Conservation (phyloP, 2,797 vertebrate genomes). For the Pipistrellus pipistrellus region DNA sequence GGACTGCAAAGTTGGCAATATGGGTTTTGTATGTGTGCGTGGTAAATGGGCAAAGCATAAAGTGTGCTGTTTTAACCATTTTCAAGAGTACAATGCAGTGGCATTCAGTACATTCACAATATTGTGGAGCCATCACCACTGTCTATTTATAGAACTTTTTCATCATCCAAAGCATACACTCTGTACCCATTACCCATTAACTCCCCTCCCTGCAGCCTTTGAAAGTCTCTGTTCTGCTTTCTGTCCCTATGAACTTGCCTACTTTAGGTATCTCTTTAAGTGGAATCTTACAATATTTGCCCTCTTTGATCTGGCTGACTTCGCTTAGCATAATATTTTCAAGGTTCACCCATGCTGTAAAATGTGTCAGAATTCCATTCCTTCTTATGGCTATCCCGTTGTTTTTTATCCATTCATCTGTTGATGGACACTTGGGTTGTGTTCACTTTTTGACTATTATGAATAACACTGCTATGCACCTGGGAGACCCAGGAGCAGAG, state of each 20-base stretch:
- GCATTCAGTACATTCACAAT: not conserved
- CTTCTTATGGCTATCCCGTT: not conserved
- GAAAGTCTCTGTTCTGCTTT: not conserved
- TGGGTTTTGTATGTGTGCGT: not conserved
- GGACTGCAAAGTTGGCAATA: conserved; percentile 19
- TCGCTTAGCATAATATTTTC: not conserved
- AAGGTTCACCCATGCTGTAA: not conserved
- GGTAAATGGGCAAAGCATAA: not conserved
- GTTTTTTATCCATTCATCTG: not conserved
- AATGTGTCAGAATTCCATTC: not conserved
- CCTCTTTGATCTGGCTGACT: conserved; percentile 3
- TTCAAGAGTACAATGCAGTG: not conserved
- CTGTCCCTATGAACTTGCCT: not conserved
- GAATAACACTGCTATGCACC: not conserved
- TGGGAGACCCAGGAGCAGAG: not conserved
- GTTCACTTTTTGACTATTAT: not conserved
- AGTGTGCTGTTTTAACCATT: not conserved
- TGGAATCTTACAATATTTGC: not conserved
- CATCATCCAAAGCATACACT: not conserved
- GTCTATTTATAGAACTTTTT: not conserved
- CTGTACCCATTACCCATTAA: not conserved
- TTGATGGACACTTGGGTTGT: not conserved
- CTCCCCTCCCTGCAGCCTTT: not conserved
- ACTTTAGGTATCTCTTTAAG: not conserved
- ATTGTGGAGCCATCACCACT: not conserved